Base-by-base conservation (phyloP, 2,797 vertebrate genomes). In the Apogon hyalosoma region DNA sequence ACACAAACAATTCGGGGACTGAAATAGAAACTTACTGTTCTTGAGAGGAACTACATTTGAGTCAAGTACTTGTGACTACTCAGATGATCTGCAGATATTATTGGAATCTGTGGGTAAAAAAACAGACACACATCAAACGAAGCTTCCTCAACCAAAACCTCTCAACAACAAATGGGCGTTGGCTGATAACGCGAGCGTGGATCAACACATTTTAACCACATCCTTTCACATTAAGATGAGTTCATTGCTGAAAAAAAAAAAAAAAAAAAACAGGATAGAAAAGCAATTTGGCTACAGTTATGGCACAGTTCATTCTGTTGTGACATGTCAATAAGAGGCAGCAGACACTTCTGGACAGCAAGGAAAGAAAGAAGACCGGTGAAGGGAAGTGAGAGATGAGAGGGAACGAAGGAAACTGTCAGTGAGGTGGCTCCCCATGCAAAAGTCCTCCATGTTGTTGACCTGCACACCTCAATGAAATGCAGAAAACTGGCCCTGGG, bases 61-160 rank as follows among this genome's bases (percentile, higher is more conserved):
- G 97, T 98, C 94, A 98, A 95, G 93, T 98, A 99, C 95, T 98
- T 99, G 97, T 99, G 98, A 95, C 96, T 99, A 98, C 96, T 98
- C 97, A 99, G 97, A 97, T 99, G 98, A 95, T 99, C 98, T 94
- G 97, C 96, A 96, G 98, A 98, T 97, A 99, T 99, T 97, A 99
- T 98, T 96, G 98, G 98, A 96, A 99, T 99, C 98, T 99, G 87
- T 11, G 69, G 74, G 51, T 15, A 83, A 52, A 89, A 89, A 77
- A 83, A 90, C 73, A 90, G 59, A 86, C 56, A 80, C 43, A 71
- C 39, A 80, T 81, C 72, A 82, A 83, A 86, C 69, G 51, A 79
- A 80, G 69, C 39, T 59, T 53, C 33, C 9, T 16, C 33, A 64
- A 21, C 6, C 0, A 46, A 64, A 71, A 45, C 59, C 15, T 38